Percentiles rank a stretch among this genome's conserved stretches.
These are phyloP conservation scores for Botia kubotai DNA, from an alignment of 2,797 vertebrate species.

Conservation along the genomic window DNA sequence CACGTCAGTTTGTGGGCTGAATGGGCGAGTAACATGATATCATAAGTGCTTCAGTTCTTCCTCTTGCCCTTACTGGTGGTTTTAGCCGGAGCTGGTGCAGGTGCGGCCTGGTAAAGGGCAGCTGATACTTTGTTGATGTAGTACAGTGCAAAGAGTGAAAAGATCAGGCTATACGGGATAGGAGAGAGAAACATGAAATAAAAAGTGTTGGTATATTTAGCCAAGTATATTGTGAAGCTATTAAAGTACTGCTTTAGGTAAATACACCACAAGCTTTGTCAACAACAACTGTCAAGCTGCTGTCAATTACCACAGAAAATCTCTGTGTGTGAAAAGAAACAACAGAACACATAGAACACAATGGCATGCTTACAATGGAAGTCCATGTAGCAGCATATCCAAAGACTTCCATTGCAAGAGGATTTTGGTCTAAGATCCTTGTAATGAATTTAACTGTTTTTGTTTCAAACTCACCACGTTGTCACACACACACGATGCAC, in stretches of 20 bases:
- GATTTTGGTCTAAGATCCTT: background rate
- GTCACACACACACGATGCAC: conserved; percentile 89
- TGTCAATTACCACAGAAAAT: background rate
- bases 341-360: no score
- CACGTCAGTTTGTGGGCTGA: conserved; percentile 19
- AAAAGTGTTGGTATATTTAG: background rate
- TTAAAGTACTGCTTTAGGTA: background rate
- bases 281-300: no score
- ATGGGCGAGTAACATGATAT: conserved; percentile 33
- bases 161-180: conserved; percentile 75
- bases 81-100: conserved; percentile 78
- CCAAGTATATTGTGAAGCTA: background rate
- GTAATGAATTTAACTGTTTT: background rate
- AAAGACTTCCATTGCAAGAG: background rate
- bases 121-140: conserved; percentile 98
- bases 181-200: background rate
- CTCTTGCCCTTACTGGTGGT: conserved; percentile 88
- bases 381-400: background rate
- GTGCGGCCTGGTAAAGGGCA: conserved; percentile 87
- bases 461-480: conserved; percentile 72
- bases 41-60: conserved; percentile 82
- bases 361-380: background rate
- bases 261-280: background rate
- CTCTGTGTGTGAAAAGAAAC: background rate
- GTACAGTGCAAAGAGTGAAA: conserved; percentile 87